A percentile compares a stretch with the other conserved stretches of the same genome.
phyloP scores from a whole-genome alignment of 1,140 invertebrate species.

The Pogonomyrmex californicus region DNA sequence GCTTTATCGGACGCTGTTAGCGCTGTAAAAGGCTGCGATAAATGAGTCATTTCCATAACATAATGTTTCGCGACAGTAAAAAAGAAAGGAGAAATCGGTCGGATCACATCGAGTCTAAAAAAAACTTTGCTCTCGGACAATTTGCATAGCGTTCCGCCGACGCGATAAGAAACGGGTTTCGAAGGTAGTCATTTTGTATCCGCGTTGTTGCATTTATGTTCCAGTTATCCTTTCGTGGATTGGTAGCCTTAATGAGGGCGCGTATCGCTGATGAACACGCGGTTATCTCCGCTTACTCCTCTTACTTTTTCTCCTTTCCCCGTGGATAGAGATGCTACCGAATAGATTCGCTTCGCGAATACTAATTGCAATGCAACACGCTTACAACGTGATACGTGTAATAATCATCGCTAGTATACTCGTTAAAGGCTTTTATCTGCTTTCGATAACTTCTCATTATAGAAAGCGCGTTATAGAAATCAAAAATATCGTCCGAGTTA shows the following conservation, averaged over 20 bases:
- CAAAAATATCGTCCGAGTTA: background rate
- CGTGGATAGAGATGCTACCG: slow-evolving; percentile 13
- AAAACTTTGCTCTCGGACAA: slow-evolving; percentile 32
- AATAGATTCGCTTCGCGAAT: background rate
- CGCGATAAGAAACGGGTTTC: slow-evolving; percentile 54
- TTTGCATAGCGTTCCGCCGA: slow-evolving; percentile 37
- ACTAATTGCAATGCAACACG: slow-evolving; percentile 39
- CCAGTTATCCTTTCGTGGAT: slow-evolving; percentile 53
- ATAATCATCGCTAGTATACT: slow-evolving; percentile 9
- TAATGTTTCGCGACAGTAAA: slow-evolving; percentile 7
- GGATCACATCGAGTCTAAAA: slow-evolving; percentile 40
- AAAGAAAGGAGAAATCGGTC: background rate
- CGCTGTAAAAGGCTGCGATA: slow-evolving; percentile 45
- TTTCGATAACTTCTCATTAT: background rate
- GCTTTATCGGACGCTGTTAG: slow-evolving; percentile 16
- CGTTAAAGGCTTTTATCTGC: slow-evolving; percentile 12
- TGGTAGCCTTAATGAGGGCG: slow-evolving; percentile 40
- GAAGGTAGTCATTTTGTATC: slow-evolving; percentile 46
- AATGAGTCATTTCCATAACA: slow-evolving; percentile 55
- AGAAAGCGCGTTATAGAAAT: background rate
- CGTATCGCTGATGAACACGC: slow-evolving; percentile 34
- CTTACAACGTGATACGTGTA: background rate
- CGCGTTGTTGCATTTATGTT: slow-evolving; percentile 38
- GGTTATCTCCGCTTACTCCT: slow-evolving; percentile 26
- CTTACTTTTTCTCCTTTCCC: slow-evolving; percentile 4